phyloP scores from a whole-genome alignment of 2,113 vertebrate genomes.

The Vicugna pacos region DNA sequence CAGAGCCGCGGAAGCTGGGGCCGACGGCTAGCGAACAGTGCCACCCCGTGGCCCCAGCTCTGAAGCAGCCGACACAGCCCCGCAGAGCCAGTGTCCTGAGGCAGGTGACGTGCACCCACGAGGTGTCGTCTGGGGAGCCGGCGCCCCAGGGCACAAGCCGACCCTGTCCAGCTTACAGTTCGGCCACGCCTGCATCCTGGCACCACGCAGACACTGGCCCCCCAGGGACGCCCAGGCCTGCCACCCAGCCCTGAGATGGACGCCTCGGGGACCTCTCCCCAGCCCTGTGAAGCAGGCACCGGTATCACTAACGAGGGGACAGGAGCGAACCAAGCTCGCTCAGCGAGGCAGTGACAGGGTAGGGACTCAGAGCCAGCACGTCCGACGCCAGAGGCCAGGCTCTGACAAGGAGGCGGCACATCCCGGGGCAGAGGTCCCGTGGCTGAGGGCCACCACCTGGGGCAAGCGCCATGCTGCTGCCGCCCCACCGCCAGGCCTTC shows the following conservation, averaged over 20 bases:
- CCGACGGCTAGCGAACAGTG: conserved; percentile 78
- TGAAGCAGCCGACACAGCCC: background rate
- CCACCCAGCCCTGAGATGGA: background rate
- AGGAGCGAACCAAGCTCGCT: background rate
- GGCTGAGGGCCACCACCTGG: background rate
- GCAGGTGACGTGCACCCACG: too few relatives aligned
- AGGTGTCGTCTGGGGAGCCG: too few relatives aligned
- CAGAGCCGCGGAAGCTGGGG: background rate
- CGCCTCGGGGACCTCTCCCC: fast-evolving
- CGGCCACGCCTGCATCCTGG: background rate
- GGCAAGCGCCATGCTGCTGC: background rate
- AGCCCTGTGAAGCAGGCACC: background rate
- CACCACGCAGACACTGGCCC: background rate
- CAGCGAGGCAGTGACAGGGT: too few relatives aligned
- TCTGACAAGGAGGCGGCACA: too few relatives aligned
- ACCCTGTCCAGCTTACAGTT: too few relatives aligned
- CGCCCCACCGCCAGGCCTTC: too few relatives aligned
- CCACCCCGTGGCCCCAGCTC: conserved; percentile 84
- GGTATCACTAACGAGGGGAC: background rate
- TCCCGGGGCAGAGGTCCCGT: fast-evolving
- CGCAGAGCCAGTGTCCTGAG: background rate
- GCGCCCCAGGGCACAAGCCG: background rate
- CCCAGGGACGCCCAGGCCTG: background rate
- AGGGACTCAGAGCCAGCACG: fast-evolving
- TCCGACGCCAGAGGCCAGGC: background rate